These are phyloP conservation scores for Sipha maydis DNA, from an alignment of 2,888 invertebrate species.

Conservation along the genomic window DNA sequence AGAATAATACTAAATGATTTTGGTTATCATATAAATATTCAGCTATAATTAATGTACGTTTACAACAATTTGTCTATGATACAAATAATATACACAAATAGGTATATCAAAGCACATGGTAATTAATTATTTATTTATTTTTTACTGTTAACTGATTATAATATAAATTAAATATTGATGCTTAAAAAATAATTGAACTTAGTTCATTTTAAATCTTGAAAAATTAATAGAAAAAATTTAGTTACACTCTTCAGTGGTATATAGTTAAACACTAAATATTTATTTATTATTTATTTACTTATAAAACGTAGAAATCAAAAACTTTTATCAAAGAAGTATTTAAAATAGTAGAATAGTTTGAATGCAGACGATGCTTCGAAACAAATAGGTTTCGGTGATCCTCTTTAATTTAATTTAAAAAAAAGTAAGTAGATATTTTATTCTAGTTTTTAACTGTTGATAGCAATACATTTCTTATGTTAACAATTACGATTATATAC, in stretches of 20 bases:
- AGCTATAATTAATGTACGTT: neutral
- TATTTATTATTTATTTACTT: too few species aligned
- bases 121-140: too few species aligned
- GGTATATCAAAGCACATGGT: neutral
- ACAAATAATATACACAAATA: neutral
- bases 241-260: neutral
- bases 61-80: neutral
- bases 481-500: too few species aligned
- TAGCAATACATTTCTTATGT: neutral
- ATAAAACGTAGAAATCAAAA: neutral
- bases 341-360: neutral
- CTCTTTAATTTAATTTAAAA: neutral
- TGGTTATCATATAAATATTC: conserved; percentile 17
- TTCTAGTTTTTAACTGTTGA: neutral
- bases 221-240: neutral
- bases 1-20: neutral
- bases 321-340: neutral
- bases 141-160: too few species aligned
- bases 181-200: neutral
- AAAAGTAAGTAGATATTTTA: neutral
- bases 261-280: too few species aligned
- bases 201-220: neutral
- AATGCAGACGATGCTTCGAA: neutral
- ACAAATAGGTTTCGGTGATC: too few species aligned
- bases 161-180: neutral